Evolutionary conservation across 2,888 invertebrate species (phyloP).

Genomic region (Anagyrus pseudococci): DNA sequence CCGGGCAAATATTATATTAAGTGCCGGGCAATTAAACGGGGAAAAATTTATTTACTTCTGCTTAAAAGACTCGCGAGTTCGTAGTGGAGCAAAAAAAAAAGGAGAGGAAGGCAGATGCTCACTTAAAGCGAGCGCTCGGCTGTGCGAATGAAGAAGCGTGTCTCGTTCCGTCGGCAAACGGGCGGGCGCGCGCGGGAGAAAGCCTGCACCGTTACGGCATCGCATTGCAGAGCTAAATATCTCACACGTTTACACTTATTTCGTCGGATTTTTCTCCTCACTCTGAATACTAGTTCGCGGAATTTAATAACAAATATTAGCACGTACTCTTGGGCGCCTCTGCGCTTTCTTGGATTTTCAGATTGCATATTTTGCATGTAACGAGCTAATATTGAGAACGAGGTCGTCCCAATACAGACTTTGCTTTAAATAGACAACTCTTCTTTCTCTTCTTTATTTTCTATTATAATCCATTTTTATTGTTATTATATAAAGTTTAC

Average conservation of each 20-base stretch:
- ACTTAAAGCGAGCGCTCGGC: slow-evolving; percentile 14
- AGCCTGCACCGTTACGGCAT: no score
- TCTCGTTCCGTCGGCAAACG: slow-evolving; percentile 33
- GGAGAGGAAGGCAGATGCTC: slow-evolving; percentile 8
- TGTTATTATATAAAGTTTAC: no score
- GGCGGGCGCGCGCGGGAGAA: neutral
- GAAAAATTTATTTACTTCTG: slow-evolving; percentile 16
- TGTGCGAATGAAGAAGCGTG: slow-evolving; percentile 14
- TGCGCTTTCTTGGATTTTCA: slow-evolving; percentile 9
- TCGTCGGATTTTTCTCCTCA: slow-evolving; percentile 14
- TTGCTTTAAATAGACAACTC: neutral
- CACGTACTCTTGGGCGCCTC: neutral
- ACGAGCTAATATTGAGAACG: slow-evolving; percentile 4
- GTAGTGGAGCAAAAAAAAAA: slow-evolving; percentile 1
- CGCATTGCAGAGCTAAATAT: neutral
- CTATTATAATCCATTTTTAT: neutral
- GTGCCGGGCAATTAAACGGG: neutral
- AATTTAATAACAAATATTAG: slow-evolving; percentile 13
- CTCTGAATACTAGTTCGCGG: slow-evolving; percentile 23
- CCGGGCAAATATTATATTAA: neutral
- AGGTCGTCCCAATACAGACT: slow-evolving; percentile 16
- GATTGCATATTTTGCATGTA: slow-evolving; percentile 14
- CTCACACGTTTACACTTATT: slow-evolving; percentile 1
- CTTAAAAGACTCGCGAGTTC: neutral
- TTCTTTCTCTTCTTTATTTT: neutral